A percentile compares a stretch with the other conserved stretches of the same genome.
Evolutionary conservation across 2,888 invertebrate species (phyloP).

Genomic region (Andrena bicolor): DNA sequence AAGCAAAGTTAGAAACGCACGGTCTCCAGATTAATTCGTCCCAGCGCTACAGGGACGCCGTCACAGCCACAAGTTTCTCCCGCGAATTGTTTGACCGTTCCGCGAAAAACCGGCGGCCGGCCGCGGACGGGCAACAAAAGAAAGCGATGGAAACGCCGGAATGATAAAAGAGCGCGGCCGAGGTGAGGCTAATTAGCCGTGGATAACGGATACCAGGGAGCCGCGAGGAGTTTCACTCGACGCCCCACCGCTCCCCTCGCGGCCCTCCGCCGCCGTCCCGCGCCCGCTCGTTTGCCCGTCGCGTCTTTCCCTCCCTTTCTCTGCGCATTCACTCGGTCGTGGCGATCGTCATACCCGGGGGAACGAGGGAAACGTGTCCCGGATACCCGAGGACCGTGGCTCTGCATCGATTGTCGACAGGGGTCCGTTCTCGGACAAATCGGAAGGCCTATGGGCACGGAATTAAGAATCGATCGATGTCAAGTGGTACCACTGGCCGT

Average conservation of each 20-base stretch:
- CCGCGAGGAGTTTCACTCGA: slow-evolving; percentile 71
- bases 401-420: slow-evolving; percentile 65
- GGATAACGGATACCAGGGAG: slow-evolving; percentile 68
- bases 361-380: slow-evolving; percentile 68
- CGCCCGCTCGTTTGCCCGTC: slow-evolving; percentile 9
- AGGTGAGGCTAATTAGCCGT: slow-evolving; percentile 71
- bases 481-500: slow-evolving; percentile 8
- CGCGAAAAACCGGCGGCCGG: slow-evolving; percentile 18
- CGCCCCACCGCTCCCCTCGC: slow-evolving; percentile 37
- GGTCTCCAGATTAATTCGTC: slow-evolving; percentile 22
- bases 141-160: slow-evolving; percentile 60
- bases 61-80: slow-evolving; percentile 48
- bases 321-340: slow-evolving; percentile 60
- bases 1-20: not conserved
- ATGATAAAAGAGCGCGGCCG: slow-evolving; percentile 64
- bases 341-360: slow-evolving; percentile 65
- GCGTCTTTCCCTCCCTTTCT: slow-evolving; percentile 49
- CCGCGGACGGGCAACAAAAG: slow-evolving; percentile 49
- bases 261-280: slow-evolving; percentile 37
- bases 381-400: slow-evolving; percentile 64
- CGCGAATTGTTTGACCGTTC: slow-evolving; percentile 28
- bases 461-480: slow-evolving; percentile 42
- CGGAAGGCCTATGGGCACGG: slow-evolving; percentile 53
- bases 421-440: slow-evolving; percentile 48
- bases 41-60: not conserved